A percentile compares a stretch with the other conserved stretches of the same genome.
Conservation (phyloP, 2,113 vertebrate genomes). For the Antechinus stuartii region DNA sequence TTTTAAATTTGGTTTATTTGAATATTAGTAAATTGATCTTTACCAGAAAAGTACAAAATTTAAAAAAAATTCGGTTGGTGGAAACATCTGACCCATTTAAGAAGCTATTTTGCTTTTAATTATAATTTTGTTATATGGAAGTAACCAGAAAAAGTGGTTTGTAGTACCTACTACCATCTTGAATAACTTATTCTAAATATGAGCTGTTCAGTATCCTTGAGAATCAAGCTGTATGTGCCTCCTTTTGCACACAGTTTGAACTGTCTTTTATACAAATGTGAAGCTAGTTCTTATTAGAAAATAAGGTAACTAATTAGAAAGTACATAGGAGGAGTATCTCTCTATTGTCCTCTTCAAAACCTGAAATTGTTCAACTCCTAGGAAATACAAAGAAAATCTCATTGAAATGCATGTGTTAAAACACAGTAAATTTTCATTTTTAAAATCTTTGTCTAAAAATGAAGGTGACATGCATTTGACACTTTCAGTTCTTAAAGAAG, state of each 20-base stretch:
- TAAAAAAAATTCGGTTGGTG: not conserved
- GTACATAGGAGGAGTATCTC: not conserved
- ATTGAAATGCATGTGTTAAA: conserved; percentile 34
- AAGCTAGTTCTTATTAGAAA: conserved; percentile 43
- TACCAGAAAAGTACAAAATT: not conserved
- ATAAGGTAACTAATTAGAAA: conserved; percentile 4
- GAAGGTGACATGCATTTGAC: conserved; percentile 31
- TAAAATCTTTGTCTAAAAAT: conserved; percentile 39
- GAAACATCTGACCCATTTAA: not conserved
- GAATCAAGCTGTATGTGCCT: not conserved
- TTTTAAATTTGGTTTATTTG: not conserved
- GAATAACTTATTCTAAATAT: not conserved
- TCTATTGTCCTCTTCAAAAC: conserved; percentile 3
- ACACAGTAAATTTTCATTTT: conserved; percentile 47
- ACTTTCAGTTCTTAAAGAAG: conserved; percentile 34
- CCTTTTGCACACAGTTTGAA: conserved; percentile 32
- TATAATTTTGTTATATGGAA: not conserved
- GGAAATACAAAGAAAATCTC: conserved; percentile 22
- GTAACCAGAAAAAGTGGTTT: not conserved
- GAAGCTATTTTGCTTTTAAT: not conserved
- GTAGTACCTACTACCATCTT: not conserved
- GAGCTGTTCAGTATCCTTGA: not conserved
- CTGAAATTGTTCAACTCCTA: not conserved
- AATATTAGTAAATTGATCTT: not conserved
- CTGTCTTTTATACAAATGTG: conserved; percentile 43